Evolutionary conservation across 2,888 invertebrate species (phyloP), one percentile per base, ranked within the genome.

Genomic region (Argyresthia albistria): DNA sequence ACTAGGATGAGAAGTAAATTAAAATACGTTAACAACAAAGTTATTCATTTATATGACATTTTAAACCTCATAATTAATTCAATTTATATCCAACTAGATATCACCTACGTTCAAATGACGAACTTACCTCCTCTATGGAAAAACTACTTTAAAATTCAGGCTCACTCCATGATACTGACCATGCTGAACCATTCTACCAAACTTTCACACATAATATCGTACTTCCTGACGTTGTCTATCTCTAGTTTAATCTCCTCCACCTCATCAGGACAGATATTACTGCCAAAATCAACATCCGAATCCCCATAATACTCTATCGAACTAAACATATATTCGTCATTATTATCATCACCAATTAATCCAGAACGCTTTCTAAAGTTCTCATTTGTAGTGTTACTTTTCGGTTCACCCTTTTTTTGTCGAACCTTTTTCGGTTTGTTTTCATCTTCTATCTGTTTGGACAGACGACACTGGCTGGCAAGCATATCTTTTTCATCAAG

Each of bases 231-330:
- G 53, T 73, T 63, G 12, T 78, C 79, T 8, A 73, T 48, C 43
- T 82, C 66, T 39, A 83, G 55, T 0, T 37, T 49, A 16, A 83
- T 67, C 1, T 70, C 64, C 1, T 76, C 69, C 0, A 84, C 69
- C 0, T 53, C 62, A 1, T 69, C 65, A 0, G 77, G 75, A 54
- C 84, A 84, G 1, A 52, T 0, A 0, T 50, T 4, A 0, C 14
- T 42, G 10, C 72, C 63, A 46, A 82, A 80, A 1, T 67, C 67
- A 0, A 58, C 51, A 0, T 56, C 47, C 2, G 25, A 25, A 4
- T 82, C 81, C 11, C 81, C 83, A 43, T 82, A 80, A 55, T 83
- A 83, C 55, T 84, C 83, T 0, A 66, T 56, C 0, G 81, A 78
- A 54, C 79, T 79, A 43, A 81, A 80, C 58, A 70, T 60, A 52